These are phyloP conservation scores for Oedothorax gibbosus DNA, from an alignment of 1,140 invertebrate genomes.

Conservation along the genomic window DNA sequence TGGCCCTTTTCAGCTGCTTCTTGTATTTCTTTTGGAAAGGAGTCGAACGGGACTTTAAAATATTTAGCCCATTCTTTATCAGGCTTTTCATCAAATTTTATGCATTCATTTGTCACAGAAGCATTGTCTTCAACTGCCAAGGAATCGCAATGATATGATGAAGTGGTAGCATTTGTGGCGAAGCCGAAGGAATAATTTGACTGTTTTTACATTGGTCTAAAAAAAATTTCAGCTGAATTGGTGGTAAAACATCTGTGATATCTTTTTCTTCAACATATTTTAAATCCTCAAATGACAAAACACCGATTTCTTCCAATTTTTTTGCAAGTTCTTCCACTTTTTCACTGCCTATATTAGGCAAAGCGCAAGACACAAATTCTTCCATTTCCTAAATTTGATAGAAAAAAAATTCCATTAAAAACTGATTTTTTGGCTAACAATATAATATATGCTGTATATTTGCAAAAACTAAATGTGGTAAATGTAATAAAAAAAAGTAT, in stretches of 20 bases:
- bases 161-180: too few relatives aligned
- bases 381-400: too few relatives aligned
- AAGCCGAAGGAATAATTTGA: too few relatives aligned
- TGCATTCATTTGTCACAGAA: background rate
- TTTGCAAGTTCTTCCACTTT: background rate
- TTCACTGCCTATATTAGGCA: background rate
- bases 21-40: background rate
- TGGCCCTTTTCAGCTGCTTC: background rate
- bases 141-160: background rate
- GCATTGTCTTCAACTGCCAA: background rate
- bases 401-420: too few relatives aligned
- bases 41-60: background rate
- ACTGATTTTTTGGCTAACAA: too few relatives aligned
- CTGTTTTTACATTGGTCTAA: too few relatives aligned
- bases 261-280: background rate
- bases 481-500: too few relatives aligned
- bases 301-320: background rate
- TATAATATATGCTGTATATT: too few relatives aligned
- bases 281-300: background rate
- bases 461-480: too few relatives aligned
- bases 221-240: background rate
- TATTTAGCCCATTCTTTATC: background rate
- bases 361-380: background rate
- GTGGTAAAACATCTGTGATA: background rate
- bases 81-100: background rate